phyloP scores from a whole-genome alignment of 2,797 vertebrate genomes.

The Spinus pinus region DNA sequence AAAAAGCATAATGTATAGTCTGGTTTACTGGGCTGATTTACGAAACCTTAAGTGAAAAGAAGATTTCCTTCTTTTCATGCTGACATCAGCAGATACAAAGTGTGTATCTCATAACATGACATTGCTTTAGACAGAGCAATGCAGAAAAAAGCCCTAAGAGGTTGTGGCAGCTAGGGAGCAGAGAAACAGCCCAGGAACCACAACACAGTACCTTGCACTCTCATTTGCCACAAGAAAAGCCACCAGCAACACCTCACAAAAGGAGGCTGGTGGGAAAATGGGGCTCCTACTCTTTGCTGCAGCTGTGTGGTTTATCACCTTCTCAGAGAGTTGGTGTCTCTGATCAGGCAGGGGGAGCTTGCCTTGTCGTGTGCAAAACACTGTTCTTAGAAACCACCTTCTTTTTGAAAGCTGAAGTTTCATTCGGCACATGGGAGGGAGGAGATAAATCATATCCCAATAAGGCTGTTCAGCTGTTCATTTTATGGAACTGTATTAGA shows the following conservation, averaged over 20 bases:
- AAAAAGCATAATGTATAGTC: conserved; percentile 71
- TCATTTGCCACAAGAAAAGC: neutral
- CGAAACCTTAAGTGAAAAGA: conserved; percentile 64
- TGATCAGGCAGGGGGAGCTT: neutral
- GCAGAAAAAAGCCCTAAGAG: neutral
- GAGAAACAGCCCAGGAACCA: neutral
- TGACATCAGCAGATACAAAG: conserved; percentile 67
- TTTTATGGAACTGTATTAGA: neutral
- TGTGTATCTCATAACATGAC: neutral
- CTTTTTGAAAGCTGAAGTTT: neutral
- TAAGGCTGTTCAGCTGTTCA: neutral
- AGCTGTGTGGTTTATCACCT: neutral
- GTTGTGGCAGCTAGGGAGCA: neutral
- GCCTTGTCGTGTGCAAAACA: neutral
- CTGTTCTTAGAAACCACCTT: neutral
- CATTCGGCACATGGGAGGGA: neutral
- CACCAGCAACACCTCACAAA: neutral
- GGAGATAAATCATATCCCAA: neutral
- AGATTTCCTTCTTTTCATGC: conserved; percentile 56
- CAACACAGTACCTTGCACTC: neutral
- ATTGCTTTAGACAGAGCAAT: neutral
- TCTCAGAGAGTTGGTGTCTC: neutral
- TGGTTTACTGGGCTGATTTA: conserved; percentile 74
- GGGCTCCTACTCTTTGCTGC: neutral
- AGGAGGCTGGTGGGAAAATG: neutral